Evolutionary conservation across 2,888 invertebrate genomes (phyloP), one percentile per base, ranked within the genome.

Genomic region (Ernsta delagoae): DNA sequence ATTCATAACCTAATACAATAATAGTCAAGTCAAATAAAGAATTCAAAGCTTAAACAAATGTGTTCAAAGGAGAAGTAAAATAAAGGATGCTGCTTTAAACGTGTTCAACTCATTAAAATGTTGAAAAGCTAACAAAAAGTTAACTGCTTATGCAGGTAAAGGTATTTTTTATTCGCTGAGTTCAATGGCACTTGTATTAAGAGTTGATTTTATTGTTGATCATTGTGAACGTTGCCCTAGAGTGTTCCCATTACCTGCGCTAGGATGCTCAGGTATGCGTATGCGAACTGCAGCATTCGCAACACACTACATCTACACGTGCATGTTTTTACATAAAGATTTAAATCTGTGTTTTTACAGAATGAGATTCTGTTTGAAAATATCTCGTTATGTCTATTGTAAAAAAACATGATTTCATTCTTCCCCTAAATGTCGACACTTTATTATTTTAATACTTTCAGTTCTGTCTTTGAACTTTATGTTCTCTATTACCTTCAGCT

Each of bases 211-310:
- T 53, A 53, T 53, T 24, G 24, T 4, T 8, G 53, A 53, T 0
- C 24, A 53, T 53, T 53, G 50, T 53, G 4, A 16, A 24, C 16
- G 16, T 53, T 8, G 24, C 16, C 24, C 4, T 24, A 53, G 9
- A 12, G 34, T n/a, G 34, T 7, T 50, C 50, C 50, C 16, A 50
- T 16, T 53, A 53, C 50, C 53, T 62, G 50, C 36, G 12, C 11
- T 16, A n/a, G 39, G 39, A 62, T 53, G 61, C 54, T 16, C 43
- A 57, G 12, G 57, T 39, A 57, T 39, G 57, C 57, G 57, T 39
- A 57, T 36, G 8, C 5, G 39, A n/a, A 12, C 5, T 50, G 43
- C 43, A 34, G 12, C 24, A 24, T 53, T 53, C 8, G 24, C 50
- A 53, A 8, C 24, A 16, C 16, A 24, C 50, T 50, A 50, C 48